These are phyloP conservation scores for Drosophila rubida DNA, from an alignment of 2,888 invertebrate species.

Conservation along the genomic window DNA sequence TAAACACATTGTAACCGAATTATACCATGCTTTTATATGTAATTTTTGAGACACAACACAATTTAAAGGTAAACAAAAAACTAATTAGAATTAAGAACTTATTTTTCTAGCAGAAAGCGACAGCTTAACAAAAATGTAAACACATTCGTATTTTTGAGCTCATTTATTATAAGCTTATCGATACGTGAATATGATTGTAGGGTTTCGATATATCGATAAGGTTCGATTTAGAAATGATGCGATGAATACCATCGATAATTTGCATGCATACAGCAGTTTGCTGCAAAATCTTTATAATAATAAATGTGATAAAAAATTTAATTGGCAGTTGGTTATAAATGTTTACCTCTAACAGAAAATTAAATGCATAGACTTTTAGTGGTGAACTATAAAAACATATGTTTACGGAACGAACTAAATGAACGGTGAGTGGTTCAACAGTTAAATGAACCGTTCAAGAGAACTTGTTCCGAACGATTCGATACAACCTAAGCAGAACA, in stretches of 20 bases:
- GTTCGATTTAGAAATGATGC: background rate
- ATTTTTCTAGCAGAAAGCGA: too few relatives aligned
- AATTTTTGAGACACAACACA: too few relatives aligned
- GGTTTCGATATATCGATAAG: background rate
- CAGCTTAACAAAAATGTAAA: too few relatives aligned
- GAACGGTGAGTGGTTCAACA: conserved; percentile 5
- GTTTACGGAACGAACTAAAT: conserved; percentile 11
- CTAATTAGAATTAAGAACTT: too few relatives aligned
- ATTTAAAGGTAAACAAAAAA: too few relatives aligned
- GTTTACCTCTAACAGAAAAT: background rate
- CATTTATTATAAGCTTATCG: background rate
- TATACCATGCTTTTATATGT: too few relatives aligned
- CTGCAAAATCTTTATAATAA: background rate
- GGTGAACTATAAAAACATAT: conserved; percentile 7
- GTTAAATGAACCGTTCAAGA: background rate
- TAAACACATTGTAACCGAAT: too few relatives aligned
- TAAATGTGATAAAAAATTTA: background rate
- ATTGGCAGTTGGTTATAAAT: too few relatives aligned
- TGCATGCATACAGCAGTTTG: background rate
- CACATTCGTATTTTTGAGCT: too few relatives aligned
- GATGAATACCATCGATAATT: background rate
- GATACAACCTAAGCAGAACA: conserved; percentile 39
- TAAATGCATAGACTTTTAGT: background rate
- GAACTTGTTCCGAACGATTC: conserved; percentile 19
- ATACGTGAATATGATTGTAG: background rate